Evolutionary conservation across 2,888 invertebrate species (phyloP), one percentile per base, ranked within the genome.

Genomic region (Caradrina clavipalpis): DNA sequence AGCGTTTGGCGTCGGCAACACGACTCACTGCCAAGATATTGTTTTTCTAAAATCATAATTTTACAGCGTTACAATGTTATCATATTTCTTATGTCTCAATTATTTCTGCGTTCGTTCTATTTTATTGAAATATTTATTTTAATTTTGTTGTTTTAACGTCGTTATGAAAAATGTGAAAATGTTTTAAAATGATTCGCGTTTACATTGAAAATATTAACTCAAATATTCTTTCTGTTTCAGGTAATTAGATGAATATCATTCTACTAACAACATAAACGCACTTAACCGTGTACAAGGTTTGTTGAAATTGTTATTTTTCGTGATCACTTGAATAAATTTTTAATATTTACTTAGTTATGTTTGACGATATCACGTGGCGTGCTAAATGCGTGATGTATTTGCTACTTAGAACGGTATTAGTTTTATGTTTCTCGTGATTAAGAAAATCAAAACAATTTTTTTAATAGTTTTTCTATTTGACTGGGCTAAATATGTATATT

Each of bases 321-420:
- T 81, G 82, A 87, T 86, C 91, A 92, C 90, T 91, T 92, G 90
- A 87, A 88, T 87, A 88, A 85, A 92, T 87, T 82, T 84, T 64
- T 73, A 76, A 73, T 82, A 68, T 85, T 80, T 85, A 74, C 81
- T 81, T 81, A 73, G 73, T 75, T 81, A 78, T 76, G 73, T 70
- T 78, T 80, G 60, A 58, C 13, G 62, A 77, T 72, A 62, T 72
- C 57, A 61, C 66, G 54, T 62, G 55, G 69, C 50, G 51, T 62
- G 67, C 51, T 69, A 63, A 62, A 64, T 54, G 51, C 42, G 58
- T 78, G 54, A 67, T 77, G 64, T 64, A 55, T 61, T 67, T 59
- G 53, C 31, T 64, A 45, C 49, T 35, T 49, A 64, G 6, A 17
- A 35, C 7, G 17, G 19, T 53, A 54, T 53, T 58, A 51, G n/a